Evolutionary conservation across 1,140 invertebrate species (phyloP).

Genomic region (Hylyphantes graminicola): DNA sequence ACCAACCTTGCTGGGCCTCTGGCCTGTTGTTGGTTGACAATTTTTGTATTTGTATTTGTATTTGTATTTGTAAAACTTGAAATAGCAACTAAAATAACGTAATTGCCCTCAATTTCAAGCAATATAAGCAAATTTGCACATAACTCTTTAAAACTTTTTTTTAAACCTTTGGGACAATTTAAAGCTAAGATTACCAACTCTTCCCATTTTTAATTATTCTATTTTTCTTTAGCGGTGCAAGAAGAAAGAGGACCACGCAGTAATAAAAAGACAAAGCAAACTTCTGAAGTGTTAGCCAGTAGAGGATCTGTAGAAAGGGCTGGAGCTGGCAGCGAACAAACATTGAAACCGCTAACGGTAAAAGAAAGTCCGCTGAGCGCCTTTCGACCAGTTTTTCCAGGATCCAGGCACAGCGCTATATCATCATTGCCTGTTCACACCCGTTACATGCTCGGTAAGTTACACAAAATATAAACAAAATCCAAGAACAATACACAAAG

Average conservation of each 20-base stretch:
- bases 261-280: slow-evolving; percentile 65
- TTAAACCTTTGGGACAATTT: too few species aligned
- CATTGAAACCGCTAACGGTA: not conserved
- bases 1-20: too few species aligned
- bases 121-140: too few species aligned
- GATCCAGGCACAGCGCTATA: slow-evolving; percentile 1
- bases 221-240: slow-evolving; percentile 75
- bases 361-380: slow-evolving; percentile 31
- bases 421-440: slow-evolving; percentile 5
- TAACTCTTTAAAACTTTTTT: too few species aligned
- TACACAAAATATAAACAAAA: not conserved
- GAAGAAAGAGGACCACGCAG: slow-evolving; percentile 80
- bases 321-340: not conserved
- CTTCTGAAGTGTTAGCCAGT: not conserved
- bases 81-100: too few species aligned
- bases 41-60: too few species aligned
- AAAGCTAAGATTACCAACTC: too few species aligned
- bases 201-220: not conserved
- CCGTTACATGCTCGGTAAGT: slow-evolving; percentile 46
- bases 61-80: too few species aligned
- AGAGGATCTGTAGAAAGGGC: not conserved
- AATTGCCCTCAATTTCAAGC: too few species aligned
- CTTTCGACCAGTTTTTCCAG: slow-evolving; percentile 50
- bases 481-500: too few species aligned
- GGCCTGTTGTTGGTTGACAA: too few species aligned